Evolutionary conservation across 2,113 vertebrate genomes (phyloP).

Genomic region (Festucalex cinctus): DNA sequence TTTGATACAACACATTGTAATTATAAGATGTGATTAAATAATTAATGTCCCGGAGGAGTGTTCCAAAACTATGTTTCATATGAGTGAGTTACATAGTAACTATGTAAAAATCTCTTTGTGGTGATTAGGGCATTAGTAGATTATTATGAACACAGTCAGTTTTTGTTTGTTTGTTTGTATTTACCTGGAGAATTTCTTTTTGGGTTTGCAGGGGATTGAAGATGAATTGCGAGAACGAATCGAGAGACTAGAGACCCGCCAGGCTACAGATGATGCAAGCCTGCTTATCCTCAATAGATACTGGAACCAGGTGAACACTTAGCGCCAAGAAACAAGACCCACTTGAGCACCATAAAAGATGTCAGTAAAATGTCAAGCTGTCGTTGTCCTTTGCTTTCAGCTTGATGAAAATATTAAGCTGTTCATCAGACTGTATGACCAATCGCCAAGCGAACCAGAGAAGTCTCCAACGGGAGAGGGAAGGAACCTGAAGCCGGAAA

Average conservation of each 20-base stretch:
- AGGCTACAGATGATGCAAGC: conserved; percentile 94
- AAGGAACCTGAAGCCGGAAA: conserved; percentile 75
- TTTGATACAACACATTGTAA: too few species aligned
- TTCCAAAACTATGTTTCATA: too few species aligned
- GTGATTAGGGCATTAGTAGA: too few species aligned
- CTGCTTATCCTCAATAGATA: conserved; percentile 93
- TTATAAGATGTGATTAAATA: too few species aligned
- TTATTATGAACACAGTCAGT: too few species aligned
- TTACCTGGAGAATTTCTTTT: not conserved
- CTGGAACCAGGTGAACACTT: conserved; percentile 87
- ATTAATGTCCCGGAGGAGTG: too few species aligned
- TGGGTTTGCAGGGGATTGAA: conserved; percentile 81
- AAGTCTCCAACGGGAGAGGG: conserved; percentile 77
- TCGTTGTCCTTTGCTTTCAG: conserved; percentile 56
- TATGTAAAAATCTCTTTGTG: too few species aligned
- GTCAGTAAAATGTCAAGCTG: not conserved
- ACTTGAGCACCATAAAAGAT: not conserved
- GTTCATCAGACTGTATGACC: conserved; percentile 82
- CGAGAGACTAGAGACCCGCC: conserved; percentile 89
- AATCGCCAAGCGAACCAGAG: conserved; percentile 77
- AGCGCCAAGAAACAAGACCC: not conserved
- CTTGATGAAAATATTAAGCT: conserved; percentile 91
- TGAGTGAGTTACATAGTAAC: too few species aligned
- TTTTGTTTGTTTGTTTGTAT: not conserved
- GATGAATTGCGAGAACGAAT: conserved; percentile 92